phyloP scores from a whole-genome alignment of 2,797 vertebrate species.

The Adrianichthys oophorus region DNA sequence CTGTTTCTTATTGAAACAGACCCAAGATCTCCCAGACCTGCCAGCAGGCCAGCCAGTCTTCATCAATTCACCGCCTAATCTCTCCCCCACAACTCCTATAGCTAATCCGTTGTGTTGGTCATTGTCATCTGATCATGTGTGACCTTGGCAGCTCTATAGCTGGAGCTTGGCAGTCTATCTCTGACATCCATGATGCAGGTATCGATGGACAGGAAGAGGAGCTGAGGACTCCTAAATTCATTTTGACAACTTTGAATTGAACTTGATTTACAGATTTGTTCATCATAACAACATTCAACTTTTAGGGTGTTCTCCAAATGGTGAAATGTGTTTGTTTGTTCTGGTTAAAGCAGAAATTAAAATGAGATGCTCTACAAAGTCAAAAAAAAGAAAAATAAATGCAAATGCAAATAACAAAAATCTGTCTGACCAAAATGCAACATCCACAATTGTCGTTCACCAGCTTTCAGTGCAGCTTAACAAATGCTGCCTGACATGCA shows the following conservation, averaged over 20 bases:
- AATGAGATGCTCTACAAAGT: too few relatives aligned
- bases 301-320: too few relatives aligned
- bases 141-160: slow-evolving; percentile 61
- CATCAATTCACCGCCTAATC: slow-evolving; percentile 72
- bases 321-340: too few relatives aligned
- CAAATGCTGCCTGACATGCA: slow-evolving; percentile 66
- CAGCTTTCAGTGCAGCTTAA: slow-evolving; percentile 53
- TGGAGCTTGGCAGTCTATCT: slow-evolving; percentile 31
- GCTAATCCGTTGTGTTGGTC: slow-evolving; percentile 70
- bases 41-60: slow-evolving; percentile 56
- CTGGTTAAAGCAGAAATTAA: too few relatives aligned
- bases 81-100: slow-evolving; percentile 58
- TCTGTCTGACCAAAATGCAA: slow-evolving; percentile 3
- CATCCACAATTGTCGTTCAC: slow-evolving; percentile 25
- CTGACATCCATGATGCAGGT: slow-evolving; percentile 38
- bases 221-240: background rate
- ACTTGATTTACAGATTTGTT: background rate
- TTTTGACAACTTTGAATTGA: background rate
- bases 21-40: slow-evolving; percentile 52
- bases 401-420: too few relatives aligned
- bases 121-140: slow-evolving; percentile 76
- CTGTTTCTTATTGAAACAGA: slow-evolving; percentile 68
- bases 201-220: background rate
- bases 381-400: background rate
- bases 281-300: background rate